phyloP scores from a whole-genome alignment of 2,113 vertebrate genomes.

The Pleuronectes platessa region DNA sequence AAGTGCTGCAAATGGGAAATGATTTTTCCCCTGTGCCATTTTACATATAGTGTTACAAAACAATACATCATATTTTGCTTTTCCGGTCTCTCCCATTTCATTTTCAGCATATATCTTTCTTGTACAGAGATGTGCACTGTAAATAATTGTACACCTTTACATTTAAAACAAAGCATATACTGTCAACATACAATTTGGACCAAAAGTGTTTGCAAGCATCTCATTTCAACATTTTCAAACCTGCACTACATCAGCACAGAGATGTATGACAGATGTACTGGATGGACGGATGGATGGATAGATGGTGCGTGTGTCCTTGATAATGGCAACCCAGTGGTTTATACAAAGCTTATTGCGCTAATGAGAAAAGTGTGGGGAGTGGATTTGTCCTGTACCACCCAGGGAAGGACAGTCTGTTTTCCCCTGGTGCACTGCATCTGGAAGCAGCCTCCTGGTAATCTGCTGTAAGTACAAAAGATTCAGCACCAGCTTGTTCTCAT shows the following conservation, averaged over 20 bases:
- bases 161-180: too few relatives aligned
- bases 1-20: not conserved
- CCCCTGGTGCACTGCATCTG: constrained; percentile 74
- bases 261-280: constrained; percentile 40
- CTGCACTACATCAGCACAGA: constrained; percentile 2
- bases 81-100: not conserved
- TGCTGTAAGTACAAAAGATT: constrained; percentile 78
- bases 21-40: not conserved
- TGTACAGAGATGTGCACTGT: not conserved
- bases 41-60: not conserved
- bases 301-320: constrained; percentile 69
- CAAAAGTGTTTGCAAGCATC: not conserved
- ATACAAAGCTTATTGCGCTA: constrained; percentile 79
- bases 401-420: constrained; percentile 64
- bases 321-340: constrained; percentile 66
- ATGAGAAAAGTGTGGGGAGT: constrained; percentile 81
- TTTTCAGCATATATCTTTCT: not conserved
- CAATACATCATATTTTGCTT: not conserved
- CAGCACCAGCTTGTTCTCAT: constrained; percentile 79
- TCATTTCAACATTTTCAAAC: not conserved
- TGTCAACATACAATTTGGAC: too few relatives aligned
- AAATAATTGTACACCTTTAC: too few relatives aligned
- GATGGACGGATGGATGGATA: constrained; percentile 52
- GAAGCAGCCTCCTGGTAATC: constrained; percentile 79
- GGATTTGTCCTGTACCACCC: constrained; percentile 79